phyloP scores from a whole-genome alignment of 1,140 invertebrate genomes.

The Heliothis virescens region DNA sequence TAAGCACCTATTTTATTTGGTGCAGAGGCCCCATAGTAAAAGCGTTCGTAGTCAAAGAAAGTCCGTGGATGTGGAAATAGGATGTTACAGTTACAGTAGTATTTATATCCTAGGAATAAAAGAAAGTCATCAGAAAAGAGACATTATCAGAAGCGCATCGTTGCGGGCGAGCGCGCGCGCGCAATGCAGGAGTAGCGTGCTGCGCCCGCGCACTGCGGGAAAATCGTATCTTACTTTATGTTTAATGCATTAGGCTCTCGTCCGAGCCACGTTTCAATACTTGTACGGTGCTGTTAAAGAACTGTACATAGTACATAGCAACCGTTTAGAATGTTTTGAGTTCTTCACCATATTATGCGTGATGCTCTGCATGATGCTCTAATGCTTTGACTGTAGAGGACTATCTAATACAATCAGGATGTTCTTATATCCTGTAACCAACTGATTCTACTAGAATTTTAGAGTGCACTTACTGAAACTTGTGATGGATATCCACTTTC shows the following conservation, averaged over 20 bases:
- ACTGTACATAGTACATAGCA: slow-evolving; percentile 54
- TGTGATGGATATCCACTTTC: too few relatives aligned
- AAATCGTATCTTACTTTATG: slow-evolving; percentile 80
- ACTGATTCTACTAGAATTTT: too few relatives aligned
- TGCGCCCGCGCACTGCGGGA: slow-evolving; percentile 62
- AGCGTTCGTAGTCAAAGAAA: too few relatives aligned
- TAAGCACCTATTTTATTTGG: too few relatives aligned
- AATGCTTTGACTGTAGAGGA: not conserved
- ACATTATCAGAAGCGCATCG: slow-evolving; percentile 68
- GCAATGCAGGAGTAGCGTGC: slow-evolving; percentile 78
- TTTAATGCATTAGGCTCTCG: slow-evolving; percentile 70
- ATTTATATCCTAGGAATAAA: slow-evolving; percentile 53
- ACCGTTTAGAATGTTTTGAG: slow-evolving; percentile 51
- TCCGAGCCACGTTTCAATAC: slow-evolving; percentile 54
- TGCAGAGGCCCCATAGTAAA: too few relatives aligned
- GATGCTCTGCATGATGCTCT: not conserved
- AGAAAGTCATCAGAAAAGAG: slow-evolving; percentile 76
- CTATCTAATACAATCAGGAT: not conserved
- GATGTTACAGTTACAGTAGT: slow-evolving; percentile 39
- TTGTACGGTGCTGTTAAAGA: slow-evolving; percentile 57
- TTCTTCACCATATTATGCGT: not conserved
- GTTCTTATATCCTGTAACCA: too few relatives aligned
- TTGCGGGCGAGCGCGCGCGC: slow-evolving; percentile 70
- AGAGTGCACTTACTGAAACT: too few relatives aligned
- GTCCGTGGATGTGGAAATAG: not conserved